Conservation (phyloP, 2,888 invertebrate species). For the Halocaridina rubra region DNA sequence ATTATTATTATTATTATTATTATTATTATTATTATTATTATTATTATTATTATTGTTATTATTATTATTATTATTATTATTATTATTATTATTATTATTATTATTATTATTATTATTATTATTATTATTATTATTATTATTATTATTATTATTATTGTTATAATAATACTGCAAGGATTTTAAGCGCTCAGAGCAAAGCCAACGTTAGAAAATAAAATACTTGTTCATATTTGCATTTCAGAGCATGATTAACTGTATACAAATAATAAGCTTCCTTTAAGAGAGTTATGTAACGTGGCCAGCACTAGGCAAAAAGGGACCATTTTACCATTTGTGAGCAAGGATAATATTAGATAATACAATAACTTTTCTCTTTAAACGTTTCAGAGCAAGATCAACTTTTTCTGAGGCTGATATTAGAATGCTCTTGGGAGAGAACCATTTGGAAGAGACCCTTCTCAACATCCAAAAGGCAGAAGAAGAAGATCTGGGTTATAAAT, state of each 20-base stretch:
- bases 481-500: background rate
- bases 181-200: too few species aligned
- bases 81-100: too few species aligned
- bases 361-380: background rate
- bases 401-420: background rate
- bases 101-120: background rate
- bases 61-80: background rate
- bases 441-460: background rate
- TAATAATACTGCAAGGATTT: too few species aligned
- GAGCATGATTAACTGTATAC: background rate
- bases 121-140: too few species aligned
- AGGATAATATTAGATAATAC: background rate
- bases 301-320: too few species aligned
- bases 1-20: too few species aligned
- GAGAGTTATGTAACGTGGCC: too few species aligned
- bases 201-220: too few species aligned
- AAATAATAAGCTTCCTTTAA: background rate
- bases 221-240: background rate
- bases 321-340: too few species aligned
- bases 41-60: background rate
- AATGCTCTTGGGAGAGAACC: background rate
- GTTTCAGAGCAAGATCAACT: slow-evolving; percentile 1
- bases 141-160: too few species aligned
- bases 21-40: too few species aligned
- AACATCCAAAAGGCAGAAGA: background rate